Conservation (phyloP, 2,888 invertebrate genomes). For the Slavum lentiscoides region DNA sequence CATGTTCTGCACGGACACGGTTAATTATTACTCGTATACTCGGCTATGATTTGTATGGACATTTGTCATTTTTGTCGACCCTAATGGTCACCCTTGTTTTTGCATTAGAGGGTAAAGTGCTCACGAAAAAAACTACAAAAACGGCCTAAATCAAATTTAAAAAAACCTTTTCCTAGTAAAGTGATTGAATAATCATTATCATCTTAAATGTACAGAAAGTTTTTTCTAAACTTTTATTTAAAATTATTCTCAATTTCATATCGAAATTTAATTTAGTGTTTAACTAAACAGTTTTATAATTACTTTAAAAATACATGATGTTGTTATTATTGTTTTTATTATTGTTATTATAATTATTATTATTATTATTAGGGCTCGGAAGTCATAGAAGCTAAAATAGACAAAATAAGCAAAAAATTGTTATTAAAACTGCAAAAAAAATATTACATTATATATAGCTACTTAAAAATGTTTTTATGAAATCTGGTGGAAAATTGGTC, state of each 20-base stretch:
- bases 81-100: conserved; percentile 50
- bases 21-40: conserved; percentile 45
- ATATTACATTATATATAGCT: no score
- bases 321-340: no score
- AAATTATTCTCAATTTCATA: not conserved
- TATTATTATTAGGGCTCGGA: no score
- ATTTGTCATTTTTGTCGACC: conserved; percentile 51
- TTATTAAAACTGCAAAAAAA: no score
- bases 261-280: not conserved
- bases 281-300: not conserved
- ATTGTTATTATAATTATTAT: no score
- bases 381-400: no score
- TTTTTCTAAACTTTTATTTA: not conserved
- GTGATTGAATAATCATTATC: conserved; percentile 30
- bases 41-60: conserved; percentile 50
- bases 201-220: not conserved
- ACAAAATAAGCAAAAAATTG: no score
- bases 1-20: conserved; percentile 16
- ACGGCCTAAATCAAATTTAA: conserved; percentile 14
- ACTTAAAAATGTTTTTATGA: no score
- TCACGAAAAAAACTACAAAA: conserved; percentile 19
- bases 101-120: conserved; percentile 34
- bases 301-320: not conserved
- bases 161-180: conserved; percentile 13
- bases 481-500: no score